Conservation (phyloP, 2,113 vertebrate species). For the Spheniscus mendiculus region DNA sequence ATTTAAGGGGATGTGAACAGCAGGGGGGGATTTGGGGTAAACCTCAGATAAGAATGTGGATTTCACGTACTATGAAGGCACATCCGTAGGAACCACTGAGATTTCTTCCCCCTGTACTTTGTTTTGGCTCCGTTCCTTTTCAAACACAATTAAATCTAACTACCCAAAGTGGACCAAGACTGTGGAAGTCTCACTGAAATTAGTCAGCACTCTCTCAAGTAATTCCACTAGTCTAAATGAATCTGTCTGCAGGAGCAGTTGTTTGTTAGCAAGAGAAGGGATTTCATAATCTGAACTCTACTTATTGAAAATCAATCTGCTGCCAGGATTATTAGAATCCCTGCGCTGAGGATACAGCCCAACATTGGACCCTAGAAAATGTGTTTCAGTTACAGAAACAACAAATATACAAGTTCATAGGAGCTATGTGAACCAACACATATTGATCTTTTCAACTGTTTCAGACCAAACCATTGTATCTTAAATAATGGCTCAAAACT, state of each 20-base stretch:
- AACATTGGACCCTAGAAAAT: neutral
- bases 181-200: neutral
- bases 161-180: neutral
- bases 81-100: neutral
- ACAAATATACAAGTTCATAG: neutral
- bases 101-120: neutral
- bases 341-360: neutral
- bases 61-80: neutral
- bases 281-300: slow-evolving; percentile 15
- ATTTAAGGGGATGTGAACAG: neutral
- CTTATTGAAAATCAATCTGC: neutral
- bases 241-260: neutral
- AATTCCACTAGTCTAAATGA: neutral
- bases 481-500: neutral
- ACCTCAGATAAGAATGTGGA: neutral
- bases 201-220: neutral
- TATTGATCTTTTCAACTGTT: neutral
- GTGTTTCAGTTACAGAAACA: neutral
- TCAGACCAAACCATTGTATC: neutral
- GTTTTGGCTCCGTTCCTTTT: neutral
- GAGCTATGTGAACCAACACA: neutral
- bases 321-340: neutral
- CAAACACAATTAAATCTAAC: neutral
- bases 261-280: neutral
- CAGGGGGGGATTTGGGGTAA: neutral